A percentile compares a stretch with the other conserved stretches of the same genome.
phyloP scores from a whole-genome alignment of 2,113 vertebrate species.

The Hemibagrus wyckioides region DNA sequence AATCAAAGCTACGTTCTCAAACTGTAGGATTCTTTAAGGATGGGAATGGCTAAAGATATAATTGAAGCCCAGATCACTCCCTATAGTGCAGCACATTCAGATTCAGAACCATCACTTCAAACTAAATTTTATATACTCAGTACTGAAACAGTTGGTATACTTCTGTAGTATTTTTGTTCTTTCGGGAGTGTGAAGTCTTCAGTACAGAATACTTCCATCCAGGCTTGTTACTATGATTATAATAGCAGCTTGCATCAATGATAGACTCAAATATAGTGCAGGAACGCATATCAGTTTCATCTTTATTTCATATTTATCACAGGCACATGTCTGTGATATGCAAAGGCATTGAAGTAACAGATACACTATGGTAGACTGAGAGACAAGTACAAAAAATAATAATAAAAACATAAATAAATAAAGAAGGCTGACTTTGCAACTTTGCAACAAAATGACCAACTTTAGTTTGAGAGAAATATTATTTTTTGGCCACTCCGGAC shows the following conservation, averaged over 20 bases:
- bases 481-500: neutral
- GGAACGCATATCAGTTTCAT: neutral
- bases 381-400: too few species aligned
- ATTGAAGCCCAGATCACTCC: neutral
- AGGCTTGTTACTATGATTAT: neutral
- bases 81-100: neutral
- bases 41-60: neutral
- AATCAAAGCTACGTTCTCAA: constrained; percentile 1
- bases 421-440: neutral
- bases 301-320: constrained; percentile 16
- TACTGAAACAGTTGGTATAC: neutral
- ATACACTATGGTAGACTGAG: too few species aligned
- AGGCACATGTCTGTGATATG: neutral
- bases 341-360: neutral
- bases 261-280: neutral
- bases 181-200: constrained; percentile 1
- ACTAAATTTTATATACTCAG: neutral
- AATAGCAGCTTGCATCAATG: neutral
- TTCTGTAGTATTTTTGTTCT: constrained; percentile 3
- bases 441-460: neutral
- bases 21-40: neutral
- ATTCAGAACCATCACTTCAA: neutral
- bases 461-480: neutral
- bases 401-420: too few species aligned
- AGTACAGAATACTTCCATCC: neutral